phyloP scores from a whole-genome alignment of 2,797 vertebrate genomes.

The Aeoliscus strigatus region DNA sequence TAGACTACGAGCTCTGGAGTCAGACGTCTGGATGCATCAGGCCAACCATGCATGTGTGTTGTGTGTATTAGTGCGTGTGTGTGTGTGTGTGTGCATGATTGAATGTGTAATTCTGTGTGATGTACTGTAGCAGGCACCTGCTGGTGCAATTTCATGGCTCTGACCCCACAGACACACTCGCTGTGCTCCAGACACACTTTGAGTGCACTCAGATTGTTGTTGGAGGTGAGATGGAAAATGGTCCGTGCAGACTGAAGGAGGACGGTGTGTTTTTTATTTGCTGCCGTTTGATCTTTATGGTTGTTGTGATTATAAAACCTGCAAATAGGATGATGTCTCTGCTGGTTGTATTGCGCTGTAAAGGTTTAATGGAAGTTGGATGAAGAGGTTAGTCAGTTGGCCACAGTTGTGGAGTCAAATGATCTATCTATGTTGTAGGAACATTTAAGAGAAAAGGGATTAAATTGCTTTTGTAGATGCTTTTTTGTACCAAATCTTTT shows the following conservation, averaged over 20 bases:
- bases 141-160: slow-evolving; percentile 57
- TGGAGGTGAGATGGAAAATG: slow-evolving; percentile 52
- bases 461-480: no score
- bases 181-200: slow-evolving; percentile 53
- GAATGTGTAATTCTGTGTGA: slow-evolving; percentile 51
- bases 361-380: no score
- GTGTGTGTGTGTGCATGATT: slow-evolving; percentile 31
- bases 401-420: no score
- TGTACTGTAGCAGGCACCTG: slow-evolving; percentile 61
- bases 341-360: no score
- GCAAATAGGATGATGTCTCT: no score
- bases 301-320: no score
- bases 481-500: no score
- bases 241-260: slow-evolving; percentile 23
- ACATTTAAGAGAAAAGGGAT: no score
- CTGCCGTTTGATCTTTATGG: slow-evolving; percentile 1
- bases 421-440: no score
- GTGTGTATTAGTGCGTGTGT: slow-evolving; percentile 29
- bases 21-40: slow-evolving; percentile 44
- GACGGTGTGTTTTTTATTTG: slow-evolving; percentile 35
- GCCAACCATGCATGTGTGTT: slow-evolving; percentile 45
- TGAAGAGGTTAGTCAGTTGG: no score
- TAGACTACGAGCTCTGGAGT: slow-evolving; percentile 43
- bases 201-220: slow-evolving; percentile 51
- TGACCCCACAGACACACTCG: slow-evolving; percentile 65